phyloP scores from a whole-genome alignment of 2,797 vertebrate species.

The Liparis tanakae region DNA sequence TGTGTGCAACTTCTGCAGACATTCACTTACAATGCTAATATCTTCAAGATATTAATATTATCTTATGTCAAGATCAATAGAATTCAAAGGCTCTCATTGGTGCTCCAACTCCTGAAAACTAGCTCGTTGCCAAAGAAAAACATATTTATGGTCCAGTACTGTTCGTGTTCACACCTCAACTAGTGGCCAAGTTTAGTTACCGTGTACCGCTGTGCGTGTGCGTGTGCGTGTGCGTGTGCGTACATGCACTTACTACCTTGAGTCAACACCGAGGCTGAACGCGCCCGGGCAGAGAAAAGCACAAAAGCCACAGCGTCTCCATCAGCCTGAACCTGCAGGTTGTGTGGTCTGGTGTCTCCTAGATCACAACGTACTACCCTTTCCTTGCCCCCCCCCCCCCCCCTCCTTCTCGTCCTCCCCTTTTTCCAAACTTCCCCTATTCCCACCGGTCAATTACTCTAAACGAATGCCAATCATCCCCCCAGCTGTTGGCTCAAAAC shows the following conservation, averaged over 20 bases:
- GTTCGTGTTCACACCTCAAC: constrained; percentile 28
- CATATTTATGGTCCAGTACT: neutral
- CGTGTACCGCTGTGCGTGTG: constrained; percentile 1
- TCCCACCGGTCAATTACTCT: constrained; percentile 81
- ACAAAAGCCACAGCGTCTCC: constrained; percentile 71
- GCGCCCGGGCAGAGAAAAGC: constrained; percentile 58
- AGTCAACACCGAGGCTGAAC: constrained; percentile 77
- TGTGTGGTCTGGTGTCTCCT: constrained; percentile 82
- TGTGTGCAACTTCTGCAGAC: constrained; percentile 3
- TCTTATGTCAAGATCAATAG: neutral
- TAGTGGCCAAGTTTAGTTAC: constrained; percentile 41
- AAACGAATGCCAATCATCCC: constrained; percentile 83
- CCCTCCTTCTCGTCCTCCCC: constrained; percentile 3
- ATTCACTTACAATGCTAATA: neutral
- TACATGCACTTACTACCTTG: constrained; percentile 60
- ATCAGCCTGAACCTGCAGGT: constrained; percentile 76
- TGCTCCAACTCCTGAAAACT: neutral
- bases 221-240: constrained; percentile 24
- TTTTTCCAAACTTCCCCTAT: constrained; percentile 61
- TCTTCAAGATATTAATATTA: too few species aligned
- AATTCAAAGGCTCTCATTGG: neutral
- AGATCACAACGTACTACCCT: constrained; percentile 55
- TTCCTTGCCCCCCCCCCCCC: neutral
- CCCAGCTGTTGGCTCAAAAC: constrained; percentile 84
- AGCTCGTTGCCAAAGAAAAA: constrained; percentile 5